Conservation (phyloP, 1,140 invertebrate species). For the Tetranychus urticae region DNA sequence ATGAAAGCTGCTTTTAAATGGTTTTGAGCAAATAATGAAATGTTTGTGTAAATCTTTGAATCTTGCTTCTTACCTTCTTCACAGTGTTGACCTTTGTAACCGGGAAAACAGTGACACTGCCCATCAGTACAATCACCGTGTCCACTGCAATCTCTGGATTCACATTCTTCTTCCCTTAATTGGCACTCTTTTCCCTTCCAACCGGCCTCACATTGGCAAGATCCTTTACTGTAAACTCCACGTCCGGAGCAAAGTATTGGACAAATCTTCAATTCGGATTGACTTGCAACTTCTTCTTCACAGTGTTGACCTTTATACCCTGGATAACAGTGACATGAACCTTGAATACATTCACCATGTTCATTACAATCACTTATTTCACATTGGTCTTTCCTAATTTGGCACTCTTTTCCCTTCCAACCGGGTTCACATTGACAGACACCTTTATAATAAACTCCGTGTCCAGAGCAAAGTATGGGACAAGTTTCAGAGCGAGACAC, state of each 20-base stretch:
- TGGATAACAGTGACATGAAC: slow-evolving; percentile 80
- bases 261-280: slow-evolving; percentile 49
- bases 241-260: slow-evolving; percentile 45
- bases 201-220: slow-evolving; percentile 63
- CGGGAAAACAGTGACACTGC: slow-evolving; percentile 71
- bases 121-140: slow-evolving; percentile 67
- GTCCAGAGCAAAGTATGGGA: slow-evolving; percentile 62
- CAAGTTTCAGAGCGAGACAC: slow-evolving; percentile 15
- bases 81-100: slow-evolving; percentile 45
- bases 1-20: too few relatives aligned
- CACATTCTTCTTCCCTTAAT: slow-evolving; percentile 72
- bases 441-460: slow-evolving; percentile 73
- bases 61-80: background rate
- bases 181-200: slow-evolving; percentile 85
- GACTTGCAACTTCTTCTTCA: too few relatives aligned
- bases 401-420: slow-evolving; percentile 75
- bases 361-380: slow-evolving; percentile 22
- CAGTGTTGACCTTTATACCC: slow-evolving; percentile 50
- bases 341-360: slow-evolving; percentile 86
- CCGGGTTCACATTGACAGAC: slow-evolving; percentile 82
- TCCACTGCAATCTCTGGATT: slow-evolving; percentile 84
- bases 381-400: slow-evolving; percentile 40
- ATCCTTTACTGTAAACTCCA: slow-evolving; percentile 26
- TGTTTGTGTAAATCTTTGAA: too few relatives aligned
- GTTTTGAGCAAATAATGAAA: too few relatives aligned